Evolutionary conservation across 2,797 vertebrate species (phyloP).

Genomic region (Sebastes kiyomatsui): DNA sequence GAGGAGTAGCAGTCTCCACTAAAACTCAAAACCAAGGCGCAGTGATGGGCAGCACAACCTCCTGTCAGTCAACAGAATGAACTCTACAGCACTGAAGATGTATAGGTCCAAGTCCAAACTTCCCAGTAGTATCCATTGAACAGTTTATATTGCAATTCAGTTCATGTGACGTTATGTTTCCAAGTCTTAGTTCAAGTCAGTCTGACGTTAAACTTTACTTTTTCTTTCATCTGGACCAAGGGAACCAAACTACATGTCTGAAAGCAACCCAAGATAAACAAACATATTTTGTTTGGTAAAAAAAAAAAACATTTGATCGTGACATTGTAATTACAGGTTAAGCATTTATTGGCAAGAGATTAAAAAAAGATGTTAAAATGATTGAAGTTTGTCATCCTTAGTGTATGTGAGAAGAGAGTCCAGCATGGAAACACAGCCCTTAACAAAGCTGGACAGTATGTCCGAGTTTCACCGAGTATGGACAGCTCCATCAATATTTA

Average conservation of each 20-base stretch:
- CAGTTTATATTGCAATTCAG: not conserved
- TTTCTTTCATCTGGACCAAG: not conserved
- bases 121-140: not conserved
- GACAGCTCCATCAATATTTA: constrained; percentile 74
- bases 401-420: constrained; percentile 16
- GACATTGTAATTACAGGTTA: not conserved
- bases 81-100: not conserved
- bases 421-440: constrained; percentile 38
- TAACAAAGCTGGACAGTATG: constrained; percentile 53
- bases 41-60: not conserved
- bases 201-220: not conserved
- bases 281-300: not conserved
- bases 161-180: not conserved
- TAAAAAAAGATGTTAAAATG: not conserved
- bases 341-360: not conserved
- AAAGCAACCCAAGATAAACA: not conserved
- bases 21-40: not conserved
- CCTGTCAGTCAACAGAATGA: not conserved
- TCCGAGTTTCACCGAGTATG: constrained; percentile 68
- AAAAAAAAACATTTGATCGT: not conserved
- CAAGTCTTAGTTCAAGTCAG: not conserved
- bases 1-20: not conserved
- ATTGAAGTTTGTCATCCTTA: constrained; percentile 22
- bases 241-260: not conserved
- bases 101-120: not conserved